Base-by-base conservation (phyloP, 2,888 invertebrate genomes). In the Limnephilus rhombicus region DNA sequence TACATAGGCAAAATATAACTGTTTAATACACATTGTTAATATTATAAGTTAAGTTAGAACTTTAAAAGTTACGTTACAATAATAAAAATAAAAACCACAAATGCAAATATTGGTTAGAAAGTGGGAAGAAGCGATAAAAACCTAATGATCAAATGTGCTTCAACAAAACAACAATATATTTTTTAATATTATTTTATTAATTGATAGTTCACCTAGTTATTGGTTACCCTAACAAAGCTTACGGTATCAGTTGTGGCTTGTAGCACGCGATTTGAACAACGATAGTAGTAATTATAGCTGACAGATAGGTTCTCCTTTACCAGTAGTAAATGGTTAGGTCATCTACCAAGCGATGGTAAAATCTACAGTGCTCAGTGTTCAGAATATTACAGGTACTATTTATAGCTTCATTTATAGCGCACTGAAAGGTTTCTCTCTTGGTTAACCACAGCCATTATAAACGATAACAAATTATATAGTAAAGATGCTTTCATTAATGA, bases 201-300 rank as follows among this genome's bases (percentile, higher is more conserved):
- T 49, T 15, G 3, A 13, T 49, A 13, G 49, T 15, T 15, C 3
- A 13, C 3, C 13, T 49, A 24, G 9, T 83, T 83, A 0, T 41
- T 83, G 83, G 83, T 41, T 37, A 37, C 83, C 83, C 83, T 45
- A 12, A 45, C 18, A 83, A n/a, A 37, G 24, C 83, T 83, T 83
- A 37, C 83, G 83, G 83, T 83, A 83, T 83, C 83, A 83, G 83
- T 83, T 83, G 83, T 83, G 37, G 37, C n/a, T n/a, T 24, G 24
- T 7, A 18, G 83, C 37, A 83, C 37, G 83, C 83, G 83, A 83
- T 83, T 24, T 37, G 37, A 83, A 83, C 24, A 7, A 34, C 37
- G 24, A n/a, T 83, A 83, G 24, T 24, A 68, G 24, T n/a, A 68
- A 45, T 11, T 49, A 49, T 24, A 68, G 68, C 68, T 24, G 24